These are phyloP conservation scores for Palythoa grandiflora DNA, from an alignment of 92 coral and sea anemone genomes.

Conservation along the genomic window DNA sequence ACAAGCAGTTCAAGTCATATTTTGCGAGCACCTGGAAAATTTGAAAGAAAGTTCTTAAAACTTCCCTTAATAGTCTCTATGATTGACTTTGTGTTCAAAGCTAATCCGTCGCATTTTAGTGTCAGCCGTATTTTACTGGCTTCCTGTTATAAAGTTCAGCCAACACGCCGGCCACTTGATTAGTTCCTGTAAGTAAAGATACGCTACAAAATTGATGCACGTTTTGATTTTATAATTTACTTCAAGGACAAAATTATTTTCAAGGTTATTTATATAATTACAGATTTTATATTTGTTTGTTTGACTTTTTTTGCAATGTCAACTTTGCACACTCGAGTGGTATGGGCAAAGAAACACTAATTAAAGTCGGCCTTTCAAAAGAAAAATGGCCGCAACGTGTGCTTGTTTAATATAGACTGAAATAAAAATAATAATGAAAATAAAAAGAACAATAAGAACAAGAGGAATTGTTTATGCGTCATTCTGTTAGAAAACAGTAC, in stretches of 20 bases:
- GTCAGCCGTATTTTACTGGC: too few species aligned
- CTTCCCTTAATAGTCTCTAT: too few species aligned
- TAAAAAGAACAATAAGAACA: constrained; percentile 18
- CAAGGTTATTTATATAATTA: neutral
- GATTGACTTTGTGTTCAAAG: too few species aligned
- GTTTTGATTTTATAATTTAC: too few species aligned
- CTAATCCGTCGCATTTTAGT: too few species aligned
- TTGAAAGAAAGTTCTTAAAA: too few species aligned
- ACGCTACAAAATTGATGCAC: neutral
- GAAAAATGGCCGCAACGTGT: constrained; percentile 13
- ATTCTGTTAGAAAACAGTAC: neutral
- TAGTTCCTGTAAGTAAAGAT: too few species aligned
- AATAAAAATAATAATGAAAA: neutral
- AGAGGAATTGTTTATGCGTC: neutral
- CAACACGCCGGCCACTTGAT: too few species aligned
- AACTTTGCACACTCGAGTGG: neutral
- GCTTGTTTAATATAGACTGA: neutral
- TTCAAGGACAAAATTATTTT: too few species aligned
- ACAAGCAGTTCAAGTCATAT: too few species aligned
- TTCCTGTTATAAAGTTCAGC: too few species aligned
- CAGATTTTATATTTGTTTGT: neutral
- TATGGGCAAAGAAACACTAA: neutral
- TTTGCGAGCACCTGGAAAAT: too few species aligned
- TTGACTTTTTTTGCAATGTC: neutral
- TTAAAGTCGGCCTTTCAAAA: neutral